Evolutionary conservation across 2,797 vertebrate genomes (phyloP), one percentile per base, ranked within the genome.

Genomic region (Neopelma chrysocephalum): DNA sequence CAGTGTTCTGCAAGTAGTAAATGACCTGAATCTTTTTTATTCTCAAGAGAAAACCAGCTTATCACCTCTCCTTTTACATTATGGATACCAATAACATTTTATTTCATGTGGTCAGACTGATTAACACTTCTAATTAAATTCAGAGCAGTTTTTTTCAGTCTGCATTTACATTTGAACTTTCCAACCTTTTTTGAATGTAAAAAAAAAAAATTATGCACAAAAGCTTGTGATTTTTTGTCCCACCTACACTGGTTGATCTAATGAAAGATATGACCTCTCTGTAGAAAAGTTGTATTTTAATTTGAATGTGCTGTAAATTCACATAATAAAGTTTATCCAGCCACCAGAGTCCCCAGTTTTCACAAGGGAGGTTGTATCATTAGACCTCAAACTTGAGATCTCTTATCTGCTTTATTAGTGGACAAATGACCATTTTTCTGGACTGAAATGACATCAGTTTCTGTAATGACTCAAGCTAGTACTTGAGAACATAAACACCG

Each of bases 91-190:
- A 15, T 36, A 78, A 72, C 34, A 10, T 87, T 91, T 93, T 57
- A 29, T 90, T 83, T 79, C 14, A 26, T 40, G 36, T 76, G 26
- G n/a, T 48, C 32, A 18, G 32, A 34, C 43, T 56, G n/a, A 82
- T 72, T 88, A 94, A 90, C 27, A 31, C 15, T 81, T 36, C n/a
- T 78, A 81, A 90, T 78, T 91, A 86, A 82, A 94, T 76, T 92
- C 88, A 91, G 51, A 93, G 29, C 29, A 40, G 40, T 75, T 72
- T 13, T 82, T 89, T n/a, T 82, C 50, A 36, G n/a, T 54, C 26
- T 85, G 32, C 38, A 58, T 76, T 83, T 82, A 89, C 26, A 70
- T 84, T 77, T 90, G 54, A 93, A 92, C 36, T 69, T 84, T 92
- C 48, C 62, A 79, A 23, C 7, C 27, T 2, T 0, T 62, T 93